Evolutionary conservation across 2,888 invertebrate species (phyloP), one percentile per base, ranked within the genome.

Genomic region (Bombylius discolor): DNA sequence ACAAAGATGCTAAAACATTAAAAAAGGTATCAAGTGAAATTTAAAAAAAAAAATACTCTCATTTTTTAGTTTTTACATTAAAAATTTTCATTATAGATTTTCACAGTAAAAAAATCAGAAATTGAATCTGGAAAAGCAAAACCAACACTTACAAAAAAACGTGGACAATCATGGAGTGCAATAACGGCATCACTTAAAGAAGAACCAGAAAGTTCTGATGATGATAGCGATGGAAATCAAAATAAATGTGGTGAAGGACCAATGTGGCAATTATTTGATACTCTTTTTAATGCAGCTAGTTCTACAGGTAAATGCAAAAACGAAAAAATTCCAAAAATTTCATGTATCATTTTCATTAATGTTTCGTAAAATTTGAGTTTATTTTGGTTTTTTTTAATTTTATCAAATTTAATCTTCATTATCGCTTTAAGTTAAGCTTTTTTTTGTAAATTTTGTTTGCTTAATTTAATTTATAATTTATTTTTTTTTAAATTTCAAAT

Each of bases 1-100:
- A 95, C 70, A 95, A 93, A 74, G 94, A 96, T 74, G 95, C 97
- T 1, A 92, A 91, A 68, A 79, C 84, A 33, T 74, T 98, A 55
- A 89, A 90, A 68, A 91, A 89, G 79, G 83, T 89, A 51, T 53
- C 46, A 51, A 55, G 39, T 42, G n/a, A 8, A 8, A 39, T 1
- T 13, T 12, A 13, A 5, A 13, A 13, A 13, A 13, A 13, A 45
- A 12, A 14, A 12, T 14, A 8, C 5, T 45, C 9, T 45, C 5
- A n/a, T 45, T 45, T 45, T 14, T 5, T 12, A 14, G 5, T n/a
- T 45, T 11, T n/a, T 14, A 11, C n/a, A 7, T 45, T 14, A 45
- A 5, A 14, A 45, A 42, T 11, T 42, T 55, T 52, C 56, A 51
- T 49, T 60, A 61, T 67, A 83, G 77, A 74, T 83, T n/a, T 83